Evolutionary conservation across 1,140 invertebrate species (phyloP).

Genomic region (Ceratosolen fusciceps): DNA sequence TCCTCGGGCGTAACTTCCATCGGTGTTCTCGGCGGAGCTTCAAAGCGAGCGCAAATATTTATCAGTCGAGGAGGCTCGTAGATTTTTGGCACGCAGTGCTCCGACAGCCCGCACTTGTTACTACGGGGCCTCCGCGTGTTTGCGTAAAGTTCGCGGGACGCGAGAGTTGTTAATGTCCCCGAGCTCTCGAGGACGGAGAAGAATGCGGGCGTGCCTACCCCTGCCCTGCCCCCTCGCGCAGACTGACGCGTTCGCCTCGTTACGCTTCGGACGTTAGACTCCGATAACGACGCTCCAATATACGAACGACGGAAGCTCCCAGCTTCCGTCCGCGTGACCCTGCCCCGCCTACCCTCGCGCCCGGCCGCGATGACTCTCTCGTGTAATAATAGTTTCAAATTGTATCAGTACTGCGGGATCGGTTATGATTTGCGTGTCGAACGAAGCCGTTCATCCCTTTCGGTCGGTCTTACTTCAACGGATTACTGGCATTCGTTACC

Average conservation of each 20-base stretch:
- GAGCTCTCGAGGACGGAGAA: background rate
- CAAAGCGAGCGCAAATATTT: background rate
- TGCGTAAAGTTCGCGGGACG: background rate
- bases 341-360: background rate
- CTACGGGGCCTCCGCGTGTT: background rate
- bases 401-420: no score
- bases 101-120: background rate
- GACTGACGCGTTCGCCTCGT: conserved; percentile 54
- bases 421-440: no score
- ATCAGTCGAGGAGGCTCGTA: background rate
- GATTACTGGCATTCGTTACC: background rate
- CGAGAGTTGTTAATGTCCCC: background rate
- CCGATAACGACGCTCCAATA: conserved; percentile 59
- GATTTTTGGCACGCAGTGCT: background rate
- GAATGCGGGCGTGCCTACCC: background rate
- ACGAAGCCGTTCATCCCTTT: no score
- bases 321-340: background rate
- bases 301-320: conserved; percentile 49
- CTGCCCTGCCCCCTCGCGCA: no score
- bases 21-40: background rate
- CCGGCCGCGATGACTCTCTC: no score
- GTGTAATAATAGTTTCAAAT: no score
- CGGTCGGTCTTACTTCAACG: no score
- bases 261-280: conserved; percentile 55
- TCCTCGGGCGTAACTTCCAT: background rate